These are phyloP conservation scores for Tyria jacobaeae DNA, from an alignment of 2,888 invertebrate genomes.

Conservation along the genomic window DNA sequence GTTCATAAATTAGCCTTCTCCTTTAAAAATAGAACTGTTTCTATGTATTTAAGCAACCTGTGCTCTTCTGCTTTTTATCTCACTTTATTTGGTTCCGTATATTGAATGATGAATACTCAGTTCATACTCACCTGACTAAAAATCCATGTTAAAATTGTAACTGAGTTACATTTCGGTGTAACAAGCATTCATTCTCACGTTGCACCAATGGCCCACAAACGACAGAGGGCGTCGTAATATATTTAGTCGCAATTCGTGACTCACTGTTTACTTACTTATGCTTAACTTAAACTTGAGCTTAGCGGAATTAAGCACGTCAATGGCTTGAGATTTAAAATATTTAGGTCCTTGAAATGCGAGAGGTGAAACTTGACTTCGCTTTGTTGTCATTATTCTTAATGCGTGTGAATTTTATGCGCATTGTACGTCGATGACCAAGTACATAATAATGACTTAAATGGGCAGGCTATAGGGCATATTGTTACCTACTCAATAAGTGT, in stretches of 20 bases:
- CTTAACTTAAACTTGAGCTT: constrained; percentile 18
- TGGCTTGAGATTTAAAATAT: constrained; percentile 15
- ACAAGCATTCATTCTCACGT: constrained; percentile 27
- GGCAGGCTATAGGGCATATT: no score
- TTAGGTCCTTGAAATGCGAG: constrained; percentile 17
- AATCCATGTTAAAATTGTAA: background rate
- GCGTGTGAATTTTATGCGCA: background rate
- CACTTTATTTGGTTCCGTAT: no score
- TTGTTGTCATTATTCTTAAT: background rate
- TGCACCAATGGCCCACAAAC: constrained; percentile 50
- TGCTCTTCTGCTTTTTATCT: no score
- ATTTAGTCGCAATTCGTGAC: constrained; percentile 64
- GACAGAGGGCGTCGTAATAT: constrained; percentile 57
- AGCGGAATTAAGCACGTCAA: constrained; percentile 25
- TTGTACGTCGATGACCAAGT: background rate
- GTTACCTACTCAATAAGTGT: no score
- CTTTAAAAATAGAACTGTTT: no score
- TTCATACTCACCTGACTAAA: background rate
- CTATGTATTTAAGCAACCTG: no score
- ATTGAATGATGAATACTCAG: no score
- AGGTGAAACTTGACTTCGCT: constrained; percentile 6
- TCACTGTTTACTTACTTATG: constrained; percentile 49
- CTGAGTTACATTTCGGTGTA: constrained; percentile 39
- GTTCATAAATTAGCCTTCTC: no score
- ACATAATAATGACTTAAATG: background rate